Evolutionary conservation across 2,113 vertebrate species (phyloP), one percentile per base, ranked within the genome.

Genomic region (Mesembrinibis cayennensis): DNA sequence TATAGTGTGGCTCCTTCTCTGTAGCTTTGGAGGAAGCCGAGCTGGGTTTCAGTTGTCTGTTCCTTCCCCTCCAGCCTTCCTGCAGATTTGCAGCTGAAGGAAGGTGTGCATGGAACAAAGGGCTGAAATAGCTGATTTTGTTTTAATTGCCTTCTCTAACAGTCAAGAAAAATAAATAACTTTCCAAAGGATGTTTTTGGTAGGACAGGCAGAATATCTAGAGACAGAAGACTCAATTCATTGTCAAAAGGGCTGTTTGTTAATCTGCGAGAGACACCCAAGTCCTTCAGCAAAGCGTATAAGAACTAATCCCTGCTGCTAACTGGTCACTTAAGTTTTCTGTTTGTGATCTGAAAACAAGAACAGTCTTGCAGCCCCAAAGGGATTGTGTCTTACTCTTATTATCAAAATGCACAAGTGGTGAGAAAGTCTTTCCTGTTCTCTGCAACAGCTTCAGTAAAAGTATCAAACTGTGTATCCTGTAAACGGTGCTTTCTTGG

Each of bases 211-310:
- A 74, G 61, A 53, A 36, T 79, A 34, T 70, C 30, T 74, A 16
- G 21, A 66, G 56, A 19, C 5, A 34, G 36, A 58, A 47, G 11
- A 80, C 17, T 47, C 30, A 29, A 5, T 80, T 69, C 3, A 7
- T 52, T 72, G 49, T 69, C 27, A 23, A 72, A 72, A 25, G 13
- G 21, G 1, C 21, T 40, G 63, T 12, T 40, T 69, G 52, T 36
- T 23, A 8, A 38, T 81, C 52, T 80, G 20, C 0, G 3, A 26
- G 47, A 67, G 29, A 38, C 22, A 22, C 22, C 5, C 0, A 1
- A 73, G 40, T 69, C n/a, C 30, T 65, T 17, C 52, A 63, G 8
- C 0, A 0, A 83, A 80, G 49, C 36, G 14, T 10, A 4, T 47
- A 7, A 55, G 62, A 69, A 16, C 36, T 69, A 25, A 85, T 82